These are phyloP conservation scores for Apistogramma diplotaenia DNA, from an alignment of 2,113 vertebrate species.

Conservation along the genomic window DNA sequence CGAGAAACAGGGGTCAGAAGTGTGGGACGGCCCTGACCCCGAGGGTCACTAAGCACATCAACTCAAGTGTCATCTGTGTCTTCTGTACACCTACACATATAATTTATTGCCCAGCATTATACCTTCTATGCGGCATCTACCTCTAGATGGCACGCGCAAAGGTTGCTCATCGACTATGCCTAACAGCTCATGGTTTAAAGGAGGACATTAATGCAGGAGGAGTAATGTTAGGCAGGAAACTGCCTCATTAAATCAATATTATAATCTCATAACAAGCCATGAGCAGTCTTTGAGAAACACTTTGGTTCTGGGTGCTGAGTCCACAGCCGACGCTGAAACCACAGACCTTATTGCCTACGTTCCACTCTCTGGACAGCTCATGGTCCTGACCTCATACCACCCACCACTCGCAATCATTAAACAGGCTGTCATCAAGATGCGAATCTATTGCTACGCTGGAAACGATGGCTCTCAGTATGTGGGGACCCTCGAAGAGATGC, in stretches of 20 bases:
- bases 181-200: constrained; percentile 27
- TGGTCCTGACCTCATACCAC: constrained; percentile 48
- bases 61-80: background rate
- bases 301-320: constrained; percentile 8
- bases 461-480: background rate
- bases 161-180: background rate
- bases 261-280: constrained; percentile 23
- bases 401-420: constrained; percentile 51
- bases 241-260: constrained; percentile 51
- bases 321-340: constrained; percentile 7
- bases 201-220: background rate
- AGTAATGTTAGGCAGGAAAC: constrained; percentile 22
- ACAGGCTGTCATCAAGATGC: constrained; percentile 41
- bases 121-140: background rate
- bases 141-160: background rate
- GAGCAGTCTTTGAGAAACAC: constrained; percentile 29
- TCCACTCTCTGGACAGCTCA: constrained; percentile 38
- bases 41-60: constrained; percentile 16
- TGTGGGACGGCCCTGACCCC: constrained; percentile 1
- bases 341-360: background rate
- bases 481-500: background rate
- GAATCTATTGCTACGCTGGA: background rate
- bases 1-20: constrained; percentile 6
- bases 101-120: background rate
- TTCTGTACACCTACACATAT: background rate